phyloP scores from a whole-genome alignment of 2,888 invertebrate genomes.

The Pandemis cinnamomeana region DNA sequence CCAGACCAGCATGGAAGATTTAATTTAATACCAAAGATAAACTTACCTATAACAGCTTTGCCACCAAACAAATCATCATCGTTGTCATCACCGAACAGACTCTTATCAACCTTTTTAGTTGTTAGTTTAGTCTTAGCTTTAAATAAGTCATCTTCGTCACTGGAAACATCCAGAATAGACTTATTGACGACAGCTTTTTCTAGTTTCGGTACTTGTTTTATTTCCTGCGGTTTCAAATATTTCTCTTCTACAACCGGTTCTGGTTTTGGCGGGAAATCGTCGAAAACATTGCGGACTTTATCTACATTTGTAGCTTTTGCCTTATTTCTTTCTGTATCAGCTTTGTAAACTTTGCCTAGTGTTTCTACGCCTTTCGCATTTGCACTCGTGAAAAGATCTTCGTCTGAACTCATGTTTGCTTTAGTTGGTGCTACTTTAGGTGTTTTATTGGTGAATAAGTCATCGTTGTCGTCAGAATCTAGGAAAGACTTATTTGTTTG shows the following conservation, averaged over 20 bases:
- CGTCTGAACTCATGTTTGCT: constrained; percentile 11
- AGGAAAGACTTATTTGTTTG: constrained; percentile 4
- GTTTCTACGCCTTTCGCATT: constrained; percentile 23
- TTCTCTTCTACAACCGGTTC: not conserved
- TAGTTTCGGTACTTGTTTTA: constrained; percentile 7
- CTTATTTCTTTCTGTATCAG: not conserved
- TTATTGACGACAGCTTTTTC: constrained; percentile 45
- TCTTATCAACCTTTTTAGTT: constrained; percentile 48
- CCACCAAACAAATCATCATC: constrained; percentile 69
- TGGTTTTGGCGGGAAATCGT: constrained; percentile 22
- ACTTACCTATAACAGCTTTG: constrained; percentile 52
- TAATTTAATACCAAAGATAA: not conserved
- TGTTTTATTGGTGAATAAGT: constrained; percentile 24
- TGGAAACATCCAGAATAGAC: constrained; percentile 64
- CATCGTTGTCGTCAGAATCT: constrained; percentile 27
- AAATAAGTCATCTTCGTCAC: constrained; percentile 68
- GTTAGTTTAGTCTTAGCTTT: constrained; percentile 57
- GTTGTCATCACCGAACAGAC: constrained; percentile 71
- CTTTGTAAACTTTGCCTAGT: constrained; percentile 28
- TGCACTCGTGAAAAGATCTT: constrained; percentile 14
- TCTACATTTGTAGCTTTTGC: not conserved
- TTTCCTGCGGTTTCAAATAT: constrained; percentile 30
- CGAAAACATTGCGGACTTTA: constrained; percentile 13
- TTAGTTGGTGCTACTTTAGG: not conserved
- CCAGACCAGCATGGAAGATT: not conserved